These are phyloP conservation scores for Bufo bufo DNA, from an alignment of 2,113 vertebrate species.

Conservation along the genomic window DNA sequence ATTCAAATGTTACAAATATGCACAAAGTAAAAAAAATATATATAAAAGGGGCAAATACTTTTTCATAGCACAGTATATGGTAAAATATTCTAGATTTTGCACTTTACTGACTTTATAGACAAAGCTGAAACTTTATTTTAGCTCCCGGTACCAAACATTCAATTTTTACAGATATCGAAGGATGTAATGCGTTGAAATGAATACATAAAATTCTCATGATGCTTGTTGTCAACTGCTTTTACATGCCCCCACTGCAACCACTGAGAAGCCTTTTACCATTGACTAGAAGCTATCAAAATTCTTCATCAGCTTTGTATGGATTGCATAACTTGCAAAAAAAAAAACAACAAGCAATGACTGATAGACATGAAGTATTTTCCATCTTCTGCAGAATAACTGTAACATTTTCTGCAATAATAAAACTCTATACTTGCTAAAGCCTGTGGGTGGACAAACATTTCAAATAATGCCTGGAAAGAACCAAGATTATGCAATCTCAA, in stretches of 20 bases:
- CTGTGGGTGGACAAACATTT: conserved; percentile 43
- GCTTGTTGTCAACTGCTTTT: not conserved
- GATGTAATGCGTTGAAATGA: not conserved
- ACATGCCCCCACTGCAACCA: not conserved
- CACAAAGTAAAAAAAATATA: not conserved
- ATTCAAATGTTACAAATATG: no score
- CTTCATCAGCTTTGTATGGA: not conserved
- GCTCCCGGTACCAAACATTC: not conserved
- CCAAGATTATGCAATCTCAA: conserved; percentile 32
- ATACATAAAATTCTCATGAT: not conserved
- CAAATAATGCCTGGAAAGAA: conserved; percentile 47
- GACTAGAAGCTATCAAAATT: not conserved
- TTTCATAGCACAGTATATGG: not conserved
- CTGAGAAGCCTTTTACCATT: not conserved
- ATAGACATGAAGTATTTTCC: conserved; percentile 12
- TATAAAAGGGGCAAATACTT: not conserved
- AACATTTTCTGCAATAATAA: conserved; percentile 31
- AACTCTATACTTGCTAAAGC: conserved; percentile 8
- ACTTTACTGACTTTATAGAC: not conserved
- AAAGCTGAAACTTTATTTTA: not conserved
- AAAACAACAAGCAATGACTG: not conserved
- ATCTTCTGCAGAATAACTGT: conserved; percentile 37
- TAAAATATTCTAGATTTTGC: not conserved
- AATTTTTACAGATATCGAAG: not conserved
- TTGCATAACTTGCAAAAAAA: not conserved